phyloP scores from a whole-genome alignment of 2,797 vertebrate genomes.

The Poecilia wingei region DNA sequence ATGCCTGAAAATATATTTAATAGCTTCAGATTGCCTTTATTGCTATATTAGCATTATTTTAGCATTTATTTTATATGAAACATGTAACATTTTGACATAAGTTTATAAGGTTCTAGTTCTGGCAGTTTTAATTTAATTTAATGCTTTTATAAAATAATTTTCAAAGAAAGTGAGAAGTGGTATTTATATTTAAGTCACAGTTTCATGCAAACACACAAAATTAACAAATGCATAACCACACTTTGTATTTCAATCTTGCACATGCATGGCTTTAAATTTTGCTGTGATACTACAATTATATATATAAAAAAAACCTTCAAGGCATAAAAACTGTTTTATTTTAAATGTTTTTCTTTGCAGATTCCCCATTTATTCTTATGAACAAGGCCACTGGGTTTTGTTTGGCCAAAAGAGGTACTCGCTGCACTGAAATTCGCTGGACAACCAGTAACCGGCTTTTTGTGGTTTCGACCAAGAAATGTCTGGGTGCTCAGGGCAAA shows the following conservation, averaged over 20 bases:
- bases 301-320: neutral
- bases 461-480: conserved; percentile 77
- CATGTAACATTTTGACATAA: neutral
- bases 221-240: neutral
- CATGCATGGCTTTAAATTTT: too few relatives aligned
- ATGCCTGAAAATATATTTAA: too few relatives aligned
- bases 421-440: conserved; percentile 83
- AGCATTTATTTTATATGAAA: neutral
- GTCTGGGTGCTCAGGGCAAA: conserved; percentile 85
- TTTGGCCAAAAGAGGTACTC: conserved; percentile 34
- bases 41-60: neutral
- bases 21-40: neutral
- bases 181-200: too few relatives aligned
- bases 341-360: conserved; percentile 38
- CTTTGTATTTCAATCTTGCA: neutral
- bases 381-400: conserved; percentile 66
- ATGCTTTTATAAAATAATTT: neutral
- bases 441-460: conserved; percentile 85
- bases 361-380: conserved; percentile 51
- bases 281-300: too few relatives aligned
- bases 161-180: neutral
- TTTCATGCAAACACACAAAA: neutral
- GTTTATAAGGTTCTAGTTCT: neutral
- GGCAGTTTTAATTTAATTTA: neutral
- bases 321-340: neutral